Base-by-base conservation (phyloP, 2,888 invertebrate genomes). In the Philereme vetulata region DNA sequence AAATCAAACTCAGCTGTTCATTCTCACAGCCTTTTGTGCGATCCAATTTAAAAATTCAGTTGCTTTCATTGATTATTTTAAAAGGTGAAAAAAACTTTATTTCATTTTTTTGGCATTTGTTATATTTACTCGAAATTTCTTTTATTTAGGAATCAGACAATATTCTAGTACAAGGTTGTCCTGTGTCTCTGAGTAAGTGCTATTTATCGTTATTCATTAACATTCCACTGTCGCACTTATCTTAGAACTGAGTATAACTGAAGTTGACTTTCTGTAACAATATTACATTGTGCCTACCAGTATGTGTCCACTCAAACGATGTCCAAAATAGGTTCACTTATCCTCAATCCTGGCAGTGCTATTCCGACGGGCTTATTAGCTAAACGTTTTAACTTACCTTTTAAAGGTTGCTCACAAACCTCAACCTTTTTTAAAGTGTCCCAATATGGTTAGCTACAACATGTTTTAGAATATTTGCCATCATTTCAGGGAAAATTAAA, bases 331-430 rank as follows among this genome's bases (percentile, higher is more conserved):
- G 63, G 49, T 44, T 43, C 64, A 59, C 58, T 64, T 48, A 60
- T 59, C 62, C 57, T 56, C 56, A 66, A 57, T 49, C 62, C 50
- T 42, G 38, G 38, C 56, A 35, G 44, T 47, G 61, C 59, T 60
- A 58, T 58, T 55, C 52, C 32, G 43, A 44, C 36, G 6, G 40
- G 61, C 58, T 65, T 65, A 67, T 65, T 65, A 63, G 56, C 56
- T 54, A 63, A 65, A 55, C 60, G 63, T 60, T 67, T 65, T 56
- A 64, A 60, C 58, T 56, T 42, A 47, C 32, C 38, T 58, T 38
- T 40, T 36, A 56, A 62, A 34, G 53, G 48, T 47, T 52, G 48
- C 51, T 56, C 56, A 61, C 52, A 58, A 44, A 43, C 11, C 50
- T 48, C 53, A 51, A 60, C 57, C 54, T 55, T 55, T 56, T 61